Base-by-base conservation (phyloP, 2,888 invertebrate genomes). In the Eucera pruinosa region DNA sequence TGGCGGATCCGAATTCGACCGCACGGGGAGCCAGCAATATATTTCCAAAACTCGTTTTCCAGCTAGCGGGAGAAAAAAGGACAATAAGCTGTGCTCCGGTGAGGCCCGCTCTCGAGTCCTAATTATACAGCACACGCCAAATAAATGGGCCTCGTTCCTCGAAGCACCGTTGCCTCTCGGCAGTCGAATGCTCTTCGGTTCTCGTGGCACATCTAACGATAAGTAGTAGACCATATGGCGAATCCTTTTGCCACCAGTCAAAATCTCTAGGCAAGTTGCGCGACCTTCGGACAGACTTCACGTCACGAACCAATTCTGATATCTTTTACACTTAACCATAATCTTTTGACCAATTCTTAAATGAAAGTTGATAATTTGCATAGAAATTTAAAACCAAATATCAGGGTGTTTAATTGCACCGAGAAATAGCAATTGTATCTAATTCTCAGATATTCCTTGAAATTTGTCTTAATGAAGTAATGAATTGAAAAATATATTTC, bases 111-210 rank as follows among this genome's bases (percentile, higher is more conserved):
- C 72, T 76, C 80, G 71, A 83, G 84, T 86, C 88, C 87, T 91
- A 91, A 91, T 91, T 90, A 91, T 89, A 91, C 89, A 88, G 90
- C 90, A 87, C 88, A 88, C 89, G 90, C 89, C 89, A 90, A 90
- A 90, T 89, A 88, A 89, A 90, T 89, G 89, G 87, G 85, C 84
- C 83, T 81, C 80, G 74, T 90, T 91, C 89, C 80, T 64, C 88
- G 89, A 89, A 89, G 69, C 87, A 86, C 81, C 88, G 84, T 81
- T 83, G 84, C 82, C 88, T 81, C 83, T 79, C 87, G 86, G 52
- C 72, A 69, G 75, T 84, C 82, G 87, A 84, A 79, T 78, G 79
- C 71, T 77, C 76, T 65, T 71, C 72, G 55, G 64, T 67, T 78
- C 75, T 80, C 80, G 81, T 81, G 81, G 81, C 83, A 80, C 85